Percentiles rank a stretch among this genome's conserved stretches.
Evolutionary conservation across 2,888 invertebrate species (phyloP).

Genomic region (Spilosoma lubricipeda): DNA sequence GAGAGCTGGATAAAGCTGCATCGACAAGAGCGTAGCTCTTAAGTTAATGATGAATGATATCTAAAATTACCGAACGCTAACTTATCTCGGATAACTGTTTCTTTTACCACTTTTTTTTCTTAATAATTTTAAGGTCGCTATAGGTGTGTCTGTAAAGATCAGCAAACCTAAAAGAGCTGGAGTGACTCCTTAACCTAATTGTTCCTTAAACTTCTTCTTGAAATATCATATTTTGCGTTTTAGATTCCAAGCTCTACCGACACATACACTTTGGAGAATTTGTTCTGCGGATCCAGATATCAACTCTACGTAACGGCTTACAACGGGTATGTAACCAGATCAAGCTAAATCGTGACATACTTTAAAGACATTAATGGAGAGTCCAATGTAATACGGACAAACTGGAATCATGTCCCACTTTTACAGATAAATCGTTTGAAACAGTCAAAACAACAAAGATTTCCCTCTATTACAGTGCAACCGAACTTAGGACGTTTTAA

Average conservation of each 20-base stretch:
- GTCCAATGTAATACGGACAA: no score
- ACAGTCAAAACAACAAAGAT: no score
- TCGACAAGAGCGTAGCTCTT: no score
- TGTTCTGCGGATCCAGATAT: slow-evolving; percentile 97
- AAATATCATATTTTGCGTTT: slow-evolving; percentile 26
- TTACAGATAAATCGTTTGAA: no score
- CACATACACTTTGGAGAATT: slow-evolving; percentile 94
- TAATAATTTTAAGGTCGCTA: not conserved
- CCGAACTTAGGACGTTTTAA: no score
- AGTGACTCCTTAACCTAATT: not conserved
- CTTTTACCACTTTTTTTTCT: not conserved
- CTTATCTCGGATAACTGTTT: not conserved
- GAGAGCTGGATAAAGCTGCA: no score
- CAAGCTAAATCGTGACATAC: not conserved
- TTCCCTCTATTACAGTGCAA: no score
- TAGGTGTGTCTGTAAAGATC: not conserved
- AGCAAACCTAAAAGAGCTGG: not conserved
- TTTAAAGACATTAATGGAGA: not conserved
- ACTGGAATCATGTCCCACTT: no score
- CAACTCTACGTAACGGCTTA: slow-evolving; percentile 97
- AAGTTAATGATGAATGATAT: no score
- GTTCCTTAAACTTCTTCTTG: not conserved
- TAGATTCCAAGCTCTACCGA: slow-evolving; percentile 90
- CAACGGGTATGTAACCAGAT: slow-evolving; percentile 89
- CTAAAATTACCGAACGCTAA: no score